Percentiles rank a stretch among this genome's conserved stretches.
phyloP scores from a whole-genome alignment of 2,888 invertebrate genomes.

The Lithophane ornitopus region DNA sequence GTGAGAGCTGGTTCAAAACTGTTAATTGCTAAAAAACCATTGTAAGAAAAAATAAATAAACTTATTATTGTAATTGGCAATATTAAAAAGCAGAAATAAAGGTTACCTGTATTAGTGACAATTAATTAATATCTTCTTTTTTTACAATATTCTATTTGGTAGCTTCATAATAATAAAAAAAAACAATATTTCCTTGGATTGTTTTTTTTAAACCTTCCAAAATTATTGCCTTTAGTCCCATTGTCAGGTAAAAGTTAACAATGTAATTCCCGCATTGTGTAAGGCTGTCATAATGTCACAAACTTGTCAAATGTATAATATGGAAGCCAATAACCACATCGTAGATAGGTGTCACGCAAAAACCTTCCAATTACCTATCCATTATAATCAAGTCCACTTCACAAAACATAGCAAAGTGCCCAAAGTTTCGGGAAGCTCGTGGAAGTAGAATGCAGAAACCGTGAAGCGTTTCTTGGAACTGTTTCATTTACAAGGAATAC shows the following conservation, averaged over 20 bases:
- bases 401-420: slow-evolving; percentile 4
- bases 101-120: background rate
- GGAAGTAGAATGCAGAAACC: slow-evolving; percentile 23
- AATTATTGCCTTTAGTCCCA: no score
- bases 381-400: background rate
- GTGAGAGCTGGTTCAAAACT: no score
- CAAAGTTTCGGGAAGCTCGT: slow-evolving; percentile 19
- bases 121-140: background rate
- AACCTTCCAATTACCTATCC: background rate
- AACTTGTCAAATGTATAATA: background rate
- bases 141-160: background rate
- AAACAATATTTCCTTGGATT: no score
- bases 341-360: background rate
- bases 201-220: no score
- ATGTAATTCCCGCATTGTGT: background rate
- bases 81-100: background rate
- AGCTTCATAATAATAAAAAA: background rate
- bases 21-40: no score
- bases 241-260: no score
- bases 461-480: slow-evolving; percentile 27
- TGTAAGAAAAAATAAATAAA: background rate
- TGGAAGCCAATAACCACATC: background rate
- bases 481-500: slow-evolving; percentile 13
- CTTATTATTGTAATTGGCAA: no score
- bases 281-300: background rate